Percentiles rank a stretch among this genome's conserved stretches.
These are phyloP conservation scores for human DNA, from an alignment of 2,113 vertebrate species.

Conservation along the genomic window GRCh38 chr11:135023001-135023500, in stretches of 20 bases:
- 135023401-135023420: not conserved
- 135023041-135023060: not conserved
- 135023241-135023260: not conserved
- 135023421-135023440: not conserved
- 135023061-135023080: not conserved
- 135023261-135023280: not conserved
- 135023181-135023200: not conserved
- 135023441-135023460: not conserved
- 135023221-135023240: not conserved
- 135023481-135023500: not conserved
- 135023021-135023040: not conserved
- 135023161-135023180: not conserved
- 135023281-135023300: not conserved
- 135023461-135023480: not conserved
- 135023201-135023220: not conserved
- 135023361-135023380: not conserved
- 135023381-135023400: not conserved
- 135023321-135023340: not conserved
- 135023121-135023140: not conserved
- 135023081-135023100: not conserved
- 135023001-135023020: not conserved
- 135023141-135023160: not conserved
- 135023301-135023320: not conserved
- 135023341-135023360: not conserved
- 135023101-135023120: not conserved